Percentiles rank a stretch among this genome's conserved stretches.
phyloP scores from a whole-genome alignment of 1,140 invertebrate genomes.

The Hermetia illucens region DNA sequence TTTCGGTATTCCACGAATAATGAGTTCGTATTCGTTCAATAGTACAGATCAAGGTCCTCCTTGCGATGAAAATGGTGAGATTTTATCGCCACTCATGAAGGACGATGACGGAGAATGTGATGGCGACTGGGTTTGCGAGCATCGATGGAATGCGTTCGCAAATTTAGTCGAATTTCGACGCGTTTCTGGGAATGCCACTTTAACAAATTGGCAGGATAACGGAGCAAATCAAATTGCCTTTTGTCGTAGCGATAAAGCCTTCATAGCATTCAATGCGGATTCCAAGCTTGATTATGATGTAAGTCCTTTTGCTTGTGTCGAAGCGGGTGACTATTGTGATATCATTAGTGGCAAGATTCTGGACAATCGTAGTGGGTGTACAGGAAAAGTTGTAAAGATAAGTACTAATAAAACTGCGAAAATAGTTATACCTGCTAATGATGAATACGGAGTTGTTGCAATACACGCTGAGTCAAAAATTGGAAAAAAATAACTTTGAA shows the following conservation, averaged over 20 bases:
- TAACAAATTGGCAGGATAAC: conserved; percentile 58
- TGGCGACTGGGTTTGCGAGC: conserved; percentile 76
- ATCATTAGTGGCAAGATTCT: conserved; percentile 61
- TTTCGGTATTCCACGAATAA: conserved; percentile 50
- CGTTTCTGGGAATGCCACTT: conserved; percentile 31
- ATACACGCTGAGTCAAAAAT: too few species aligned
- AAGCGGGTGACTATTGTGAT: conserved; percentile 63
- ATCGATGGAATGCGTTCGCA: conserved; percentile 66
- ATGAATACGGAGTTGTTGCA: too few species aligned
- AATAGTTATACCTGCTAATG: too few species aligned
- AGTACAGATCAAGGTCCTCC: conserved; percentile 38
- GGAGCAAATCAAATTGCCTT: conserved; percentile 61
- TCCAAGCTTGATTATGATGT: conserved; percentile 29
- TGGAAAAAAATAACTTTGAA: too few species aligned
- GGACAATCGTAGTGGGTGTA: too few species aligned
- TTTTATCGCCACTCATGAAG: conserved; percentile 43
- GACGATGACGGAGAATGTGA: conserved; percentile 43
- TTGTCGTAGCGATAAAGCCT: conserved; percentile 48
- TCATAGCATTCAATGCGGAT: conserved; percentile 52
- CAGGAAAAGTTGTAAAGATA: too few species aligned
- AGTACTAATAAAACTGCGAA: too few species aligned
- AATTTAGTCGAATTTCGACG: conserved; percentile 68
- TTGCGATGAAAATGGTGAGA: conserved; percentile 23
- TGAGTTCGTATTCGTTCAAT: conserved; percentile 50
- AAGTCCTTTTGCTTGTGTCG: conserved; percentile 46